Percentiles rank a stretch among this genome's conserved stretches.
phyloP scores from a whole-genome alignment of 2,888 invertebrate genomes.

The Mesorhabditis spiculigera region DNA sequence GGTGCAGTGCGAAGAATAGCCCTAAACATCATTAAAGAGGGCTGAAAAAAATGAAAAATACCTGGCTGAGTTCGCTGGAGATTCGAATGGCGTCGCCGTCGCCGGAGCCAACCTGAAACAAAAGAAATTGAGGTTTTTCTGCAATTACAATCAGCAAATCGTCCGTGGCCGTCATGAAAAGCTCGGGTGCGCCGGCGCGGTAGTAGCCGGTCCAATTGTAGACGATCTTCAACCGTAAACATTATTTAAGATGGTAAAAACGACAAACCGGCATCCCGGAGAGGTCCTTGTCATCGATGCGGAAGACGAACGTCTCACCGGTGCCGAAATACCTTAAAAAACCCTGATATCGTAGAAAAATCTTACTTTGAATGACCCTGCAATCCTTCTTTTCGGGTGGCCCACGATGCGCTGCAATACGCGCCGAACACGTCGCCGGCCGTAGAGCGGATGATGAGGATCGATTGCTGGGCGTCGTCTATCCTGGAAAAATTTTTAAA shows the following conservation, averaged over 20 bases:
- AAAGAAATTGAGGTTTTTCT: neutral
- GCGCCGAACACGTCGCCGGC: conserved; percentile 51
- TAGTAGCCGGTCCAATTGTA: conserved; percentile 23
- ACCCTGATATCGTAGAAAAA: too few species aligned
- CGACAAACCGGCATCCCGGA: neutral
- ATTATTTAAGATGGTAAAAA: neutral
- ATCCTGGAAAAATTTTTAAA: conserved; percentile 28
- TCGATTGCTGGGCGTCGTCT: conserved; percentile 48
- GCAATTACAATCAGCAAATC: conserved; percentile 40
- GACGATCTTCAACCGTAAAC: neutral
- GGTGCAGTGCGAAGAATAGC: conserved; percentile 42
- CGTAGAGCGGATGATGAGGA: conserved; percentile 47
- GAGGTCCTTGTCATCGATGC: conserved; percentile 27
- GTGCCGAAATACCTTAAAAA: conserved; percentile 37
- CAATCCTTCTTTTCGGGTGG: conserved; percentile 46
- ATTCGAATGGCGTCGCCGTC: conserved; percentile 55
- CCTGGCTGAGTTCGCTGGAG: conserved; percentile 46
- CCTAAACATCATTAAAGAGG: conserved; percentile 14
- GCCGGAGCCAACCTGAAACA: conserved; percentile 51
- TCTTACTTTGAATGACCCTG: conserved; percentile 42
- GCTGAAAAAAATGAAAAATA: neutral
- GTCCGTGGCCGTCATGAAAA: conserved; percentile 55
- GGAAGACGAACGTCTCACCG: conserved; percentile 55
- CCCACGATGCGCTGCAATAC: conserved; percentile 50
- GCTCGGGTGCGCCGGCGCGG: conserved; percentile 43